Evolutionary conservation across 1,140 invertebrate species (phyloP), one percentile per base, ranked within the genome.

Genomic region (Psilanteris sp.): DNA sequence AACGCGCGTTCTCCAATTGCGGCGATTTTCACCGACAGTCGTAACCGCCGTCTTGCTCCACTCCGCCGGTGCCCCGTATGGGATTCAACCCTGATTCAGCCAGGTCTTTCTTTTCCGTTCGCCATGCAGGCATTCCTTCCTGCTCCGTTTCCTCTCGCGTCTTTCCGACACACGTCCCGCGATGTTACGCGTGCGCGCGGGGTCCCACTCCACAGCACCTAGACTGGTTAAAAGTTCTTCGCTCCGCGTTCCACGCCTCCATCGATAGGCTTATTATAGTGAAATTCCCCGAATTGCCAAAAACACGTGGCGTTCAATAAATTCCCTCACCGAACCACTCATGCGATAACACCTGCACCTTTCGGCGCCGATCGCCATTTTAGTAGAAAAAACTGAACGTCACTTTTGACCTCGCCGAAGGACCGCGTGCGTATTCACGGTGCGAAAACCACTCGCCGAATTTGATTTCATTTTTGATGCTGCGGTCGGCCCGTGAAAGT

Each of bases 221-320:
- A 36, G 46, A 57, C 46, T 18, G 41, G 32, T 68, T 62, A 57
- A 64, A 68, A 68, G 55, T 62, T 77, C 39, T 43, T 64, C 36
- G 61, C 81, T 81, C 78, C 80, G 36, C 77, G 78, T 81, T 86
- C 84, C 83, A 85, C 83, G 83, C 83, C 83, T 84, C 81, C 83
- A 67, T 70, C 76, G 75, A 79, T 81, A 84, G 81, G 82, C 80
- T 85, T 84, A 81, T 78, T 83, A 82, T 62, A 39, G 46, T 27
- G 54, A 10, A 27, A 37, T 46, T 9, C 48, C 41, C 16, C 8
- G 13, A 32, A 14, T 31, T 22, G 27, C 11, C 10, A 32, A 36
- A 36, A 81, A 78, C 13, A 10, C 20, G 24, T 3, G 6, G 14
- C 14, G 8, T 26, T 13, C 8, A 43, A 9, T 22, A 34, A 22